A percentile compares a stretch with the other conserved stretches of the same genome.
Evolutionary conservation across 2,113 vertebrate species (phyloP).

Genomic region (Donacobius atricapilla): DNA sequence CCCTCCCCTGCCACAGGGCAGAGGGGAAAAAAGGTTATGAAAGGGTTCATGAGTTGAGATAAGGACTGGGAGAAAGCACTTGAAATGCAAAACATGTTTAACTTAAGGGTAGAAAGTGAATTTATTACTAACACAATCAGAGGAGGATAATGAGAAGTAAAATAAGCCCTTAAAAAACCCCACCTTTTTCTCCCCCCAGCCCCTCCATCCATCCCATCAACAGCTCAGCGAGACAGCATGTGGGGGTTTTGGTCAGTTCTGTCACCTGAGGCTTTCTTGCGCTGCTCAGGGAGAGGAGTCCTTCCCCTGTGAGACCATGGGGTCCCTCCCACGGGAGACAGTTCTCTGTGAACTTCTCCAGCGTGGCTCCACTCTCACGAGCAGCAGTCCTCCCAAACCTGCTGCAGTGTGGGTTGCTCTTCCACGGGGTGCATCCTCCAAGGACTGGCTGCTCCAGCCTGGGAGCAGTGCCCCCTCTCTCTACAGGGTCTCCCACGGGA

Average conservation of each 20-base stretch:
- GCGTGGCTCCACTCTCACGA: fast-evolving
- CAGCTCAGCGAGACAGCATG: background rate
- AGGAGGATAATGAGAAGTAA: background rate
- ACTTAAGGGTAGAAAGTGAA: background rate
- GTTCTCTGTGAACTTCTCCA: fast-evolving
- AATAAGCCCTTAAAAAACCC: fast-evolving
- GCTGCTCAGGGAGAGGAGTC: background rate
- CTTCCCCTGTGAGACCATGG: background rate
- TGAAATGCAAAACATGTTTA: background rate
- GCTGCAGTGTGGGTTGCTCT: no score
- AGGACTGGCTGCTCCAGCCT: background rate
- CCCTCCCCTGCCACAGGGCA: background rate
- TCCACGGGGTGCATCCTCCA: fast-evolving
- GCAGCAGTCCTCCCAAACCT: background rate
- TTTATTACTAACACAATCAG: background rate
- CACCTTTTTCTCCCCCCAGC: background rate
- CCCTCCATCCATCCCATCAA: background rate
- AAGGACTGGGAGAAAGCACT: background rate
- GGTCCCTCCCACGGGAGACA: background rate
- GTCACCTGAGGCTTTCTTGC: fast-evolving
- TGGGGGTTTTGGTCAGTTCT: background rate
- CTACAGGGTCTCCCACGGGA: no score
- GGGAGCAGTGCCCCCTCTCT: background rate
- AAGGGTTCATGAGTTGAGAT: background rate
- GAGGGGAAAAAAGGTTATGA: background rate